Evolutionary conservation across 2,113 vertebrate species (phyloP).

Genomic region (Saguinus midas): DNA sequence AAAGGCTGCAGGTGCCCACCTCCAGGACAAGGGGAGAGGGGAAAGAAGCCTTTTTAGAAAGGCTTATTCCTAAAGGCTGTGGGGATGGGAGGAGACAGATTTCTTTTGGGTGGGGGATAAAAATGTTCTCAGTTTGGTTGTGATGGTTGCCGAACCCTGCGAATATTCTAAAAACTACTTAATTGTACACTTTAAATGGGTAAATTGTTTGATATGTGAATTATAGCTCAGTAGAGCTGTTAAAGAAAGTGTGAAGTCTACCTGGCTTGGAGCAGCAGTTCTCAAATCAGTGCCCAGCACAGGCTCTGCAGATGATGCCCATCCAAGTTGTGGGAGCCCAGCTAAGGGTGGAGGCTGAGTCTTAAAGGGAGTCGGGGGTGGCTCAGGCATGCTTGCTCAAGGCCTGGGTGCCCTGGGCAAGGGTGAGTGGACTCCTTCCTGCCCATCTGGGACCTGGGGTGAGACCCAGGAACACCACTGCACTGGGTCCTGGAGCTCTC

Average conservation of each 20-base stretch:
- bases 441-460: fast-evolving
- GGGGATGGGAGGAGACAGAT: neutral
- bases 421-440: neutral
- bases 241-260: neutral
- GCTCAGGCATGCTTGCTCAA: neutral
- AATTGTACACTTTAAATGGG: neutral
- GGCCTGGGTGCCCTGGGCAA: too few relatives aligned
- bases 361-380: too few relatives aligned
- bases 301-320: neutral
- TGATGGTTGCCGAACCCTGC: neutral
- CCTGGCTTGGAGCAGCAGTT: neutral
- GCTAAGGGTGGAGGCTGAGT: neutral
- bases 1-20: neutral
- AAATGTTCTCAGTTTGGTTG: neutral
- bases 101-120: neutral
- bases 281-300: neutral
- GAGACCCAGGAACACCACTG: neutral
- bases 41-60: neutral
- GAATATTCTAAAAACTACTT: neutral
- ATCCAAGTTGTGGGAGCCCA: neutral
- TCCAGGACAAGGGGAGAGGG: neutral
- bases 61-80: too few relatives aligned
- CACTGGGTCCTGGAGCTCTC: neutral
- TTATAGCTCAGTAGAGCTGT: neutral
- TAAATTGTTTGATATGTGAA: neutral